Base-by-base conservation (phyloP, 2,113 vertebrate genomes). In the Cygnus buccinator region DNA sequence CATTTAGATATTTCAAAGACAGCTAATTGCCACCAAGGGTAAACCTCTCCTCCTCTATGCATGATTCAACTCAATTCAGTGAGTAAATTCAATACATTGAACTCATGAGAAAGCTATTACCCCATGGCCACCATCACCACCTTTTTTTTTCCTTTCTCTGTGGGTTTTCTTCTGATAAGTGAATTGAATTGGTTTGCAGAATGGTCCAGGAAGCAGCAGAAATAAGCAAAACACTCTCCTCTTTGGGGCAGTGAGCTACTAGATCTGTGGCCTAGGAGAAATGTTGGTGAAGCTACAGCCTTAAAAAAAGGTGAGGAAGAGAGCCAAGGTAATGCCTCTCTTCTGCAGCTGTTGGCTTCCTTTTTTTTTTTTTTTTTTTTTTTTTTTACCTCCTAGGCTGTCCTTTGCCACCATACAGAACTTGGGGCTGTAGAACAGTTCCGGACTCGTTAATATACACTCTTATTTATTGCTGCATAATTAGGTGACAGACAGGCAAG, bases 401-500 rank as follows among this genome's bases (percentile, higher is more conserved):
- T 23, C 28, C 76, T 57, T 65, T 39, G 66, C 23, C 50, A 78
- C 43, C n/a, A 19, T 11, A 2, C n/a, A 31, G 37, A 35, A 63
- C 55, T 83, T 5, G 1, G 61, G 87, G 44, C 81, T 74, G 39
- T 3, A 4, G 80, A 89, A 6, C 26, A n/a, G 44, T 43, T 86
- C 61, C 54, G 84, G 75, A 61, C 0, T n/a, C 68, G 54, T 80
- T 94, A 79, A 88, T 50, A 22, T 6, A 6, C 50, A 9, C 3
- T 74, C 62, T 46, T 82, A 62, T 72, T 80, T 88, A 50, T 58
- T 89, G 73, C 29, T 90, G 83, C 37, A 39, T 81, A 84, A 90
- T 96, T 84, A 78, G 76, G 79, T 84, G 90, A 65, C 83, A 94
- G 89, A 41, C 87, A 91, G 90, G 35, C 82, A 77, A 81, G 29